These are phyloP conservation scores for Pelosia muscerda DNA, from an alignment of 2,888 invertebrate genomes.

Conservation along the genomic window DNA sequence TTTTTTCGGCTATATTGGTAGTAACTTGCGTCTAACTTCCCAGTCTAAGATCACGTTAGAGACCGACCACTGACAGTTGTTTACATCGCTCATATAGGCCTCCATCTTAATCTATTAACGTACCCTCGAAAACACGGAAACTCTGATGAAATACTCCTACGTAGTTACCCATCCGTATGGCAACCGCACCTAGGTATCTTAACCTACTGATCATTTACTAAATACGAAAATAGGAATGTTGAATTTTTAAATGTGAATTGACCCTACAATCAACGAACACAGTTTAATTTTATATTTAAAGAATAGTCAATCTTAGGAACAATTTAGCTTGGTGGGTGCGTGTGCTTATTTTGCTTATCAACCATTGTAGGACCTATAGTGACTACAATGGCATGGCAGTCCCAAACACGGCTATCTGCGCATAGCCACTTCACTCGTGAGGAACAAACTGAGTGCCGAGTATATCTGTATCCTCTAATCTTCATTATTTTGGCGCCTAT, in stretches of 20 bases:
- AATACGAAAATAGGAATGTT: background rate
- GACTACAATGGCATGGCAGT: conserved; percentile 77
- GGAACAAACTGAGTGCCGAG: conserved; percentile 79
- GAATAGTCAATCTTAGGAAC: conserved; percentile 23
- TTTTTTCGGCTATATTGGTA: too few species aligned
- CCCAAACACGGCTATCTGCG: conserved; percentile 70
- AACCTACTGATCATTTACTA: too few species aligned
- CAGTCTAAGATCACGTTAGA: too few species aligned
- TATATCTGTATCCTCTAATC: conserved; percentile 77
- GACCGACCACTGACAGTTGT: too few species aligned
- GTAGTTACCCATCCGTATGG: too few species aligned
- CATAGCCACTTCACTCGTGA: conserved; percentile 80
- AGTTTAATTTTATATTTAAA: background rate
- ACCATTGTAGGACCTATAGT: conserved; percentile 78
- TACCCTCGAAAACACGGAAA: too few species aligned
- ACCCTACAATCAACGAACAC: background rate
- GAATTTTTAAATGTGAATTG: background rate
- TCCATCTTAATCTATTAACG: too few species aligned
- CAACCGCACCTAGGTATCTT: too few species aligned
- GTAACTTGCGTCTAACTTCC: too few species aligned
- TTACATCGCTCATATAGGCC: too few species aligned
- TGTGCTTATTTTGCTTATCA: conserved; percentile 75
- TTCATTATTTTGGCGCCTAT: conserved; percentile 78
- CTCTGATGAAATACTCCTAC: too few species aligned
- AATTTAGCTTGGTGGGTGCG: conserved; percentile 67